Conservation (phyloP, 2,888 invertebrate species). For the Leptinotarsa haldemani region DNA sequence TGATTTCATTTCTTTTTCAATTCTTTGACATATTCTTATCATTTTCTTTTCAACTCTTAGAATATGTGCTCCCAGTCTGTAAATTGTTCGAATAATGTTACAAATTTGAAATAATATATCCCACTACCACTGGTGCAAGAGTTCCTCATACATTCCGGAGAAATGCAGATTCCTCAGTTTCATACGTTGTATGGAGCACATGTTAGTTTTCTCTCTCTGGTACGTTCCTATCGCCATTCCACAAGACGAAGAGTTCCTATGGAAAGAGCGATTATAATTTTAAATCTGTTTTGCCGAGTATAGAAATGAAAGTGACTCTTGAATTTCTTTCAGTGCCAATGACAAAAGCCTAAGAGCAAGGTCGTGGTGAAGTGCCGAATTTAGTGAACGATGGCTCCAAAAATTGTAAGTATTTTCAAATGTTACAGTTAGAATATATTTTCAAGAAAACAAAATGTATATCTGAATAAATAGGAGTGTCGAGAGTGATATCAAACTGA, state of each 20-base stretch:
- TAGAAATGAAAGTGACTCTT: slow-evolving; percentile 62
- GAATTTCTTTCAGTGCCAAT: slow-evolving; percentile 62
- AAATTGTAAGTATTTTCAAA: slow-evolving; percentile 31
- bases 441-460: too few species aligned
- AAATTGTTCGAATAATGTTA: too few species aligned
- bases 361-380: slow-evolving; percentile 46
- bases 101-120: too few species aligned
- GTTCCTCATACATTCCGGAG: slow-evolving; percentile 29
- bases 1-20: too few species aligned
- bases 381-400: slow-evolving; percentile 29
- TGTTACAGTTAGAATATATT: too few species aligned
- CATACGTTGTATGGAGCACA: slow-evolving; percentile 43
- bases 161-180: slow-evolving; percentile 43
- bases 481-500: too few species aligned
- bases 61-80: too few species aligned
- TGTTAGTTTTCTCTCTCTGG: slow-evolving; percentile 43
- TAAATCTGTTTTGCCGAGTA: slow-evolving; percentile 46
- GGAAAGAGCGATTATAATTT: slow-evolving; percentile 46
- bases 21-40: too few species aligned
- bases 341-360: slow-evolving; percentile 56
- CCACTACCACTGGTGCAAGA: slow-evolving; percentile 33
- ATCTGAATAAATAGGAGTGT: too few species aligned
- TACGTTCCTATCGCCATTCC: slow-evolving; percentile 20
- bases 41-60: too few species aligned
- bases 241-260: slow-evolving; percentile 44